Base-by-base conservation (phyloP, 2,113 vertebrate genomes). In the Platichthys stellatus region DNA sequence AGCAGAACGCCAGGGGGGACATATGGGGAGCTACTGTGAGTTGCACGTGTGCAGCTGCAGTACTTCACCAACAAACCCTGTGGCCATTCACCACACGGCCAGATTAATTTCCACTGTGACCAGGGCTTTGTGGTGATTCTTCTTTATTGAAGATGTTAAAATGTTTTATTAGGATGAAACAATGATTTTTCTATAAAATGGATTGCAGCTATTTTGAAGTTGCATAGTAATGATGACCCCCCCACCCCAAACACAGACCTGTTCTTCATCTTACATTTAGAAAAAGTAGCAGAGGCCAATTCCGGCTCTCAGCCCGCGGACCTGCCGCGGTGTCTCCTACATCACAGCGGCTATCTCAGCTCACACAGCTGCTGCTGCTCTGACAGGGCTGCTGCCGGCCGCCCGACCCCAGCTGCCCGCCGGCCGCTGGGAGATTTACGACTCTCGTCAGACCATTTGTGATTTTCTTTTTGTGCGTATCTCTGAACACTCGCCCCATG, bases 381-480 rank as follows among this genome's bases (percentile, higher is more conserved):
- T 80, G 82, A 89, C 81, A 83, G 87, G 72, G 62, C 67, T 20
- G n/a, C 74, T 21, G 21, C 72, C 62, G 74, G 69, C 76, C 67
- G 78, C 65, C 71, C 5, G 56, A 88, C 72, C 82, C 73, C 85
- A 26, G 77, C 85, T 86, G 80, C 85, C 88, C 76, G 35, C 78
- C 53, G 23, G 87, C 83, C 69, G 35, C 49, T 0, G 24, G 17
- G 58, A 90, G 86, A 92, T 90, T 90, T 87, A 92, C 80, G 88
- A 66, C 75, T 80, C 82, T 77, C 53, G 43, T 83, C 81, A 74
- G 85, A 79, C 81, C 76, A 86, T 88, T 89, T 84, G 79, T 80
- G 78, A 80, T 75, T 78, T 24, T 54, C 56, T 63, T 26, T 71
- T 59, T 69, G 63, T 53, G 69, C 40, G 45, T 47, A 2, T 80